These are phyloP conservation scores for Apostichopus parvimensis DNA, from an alignment of 35 echinoderm and acorn worm species.

Conservation along the genomic window DNA sequence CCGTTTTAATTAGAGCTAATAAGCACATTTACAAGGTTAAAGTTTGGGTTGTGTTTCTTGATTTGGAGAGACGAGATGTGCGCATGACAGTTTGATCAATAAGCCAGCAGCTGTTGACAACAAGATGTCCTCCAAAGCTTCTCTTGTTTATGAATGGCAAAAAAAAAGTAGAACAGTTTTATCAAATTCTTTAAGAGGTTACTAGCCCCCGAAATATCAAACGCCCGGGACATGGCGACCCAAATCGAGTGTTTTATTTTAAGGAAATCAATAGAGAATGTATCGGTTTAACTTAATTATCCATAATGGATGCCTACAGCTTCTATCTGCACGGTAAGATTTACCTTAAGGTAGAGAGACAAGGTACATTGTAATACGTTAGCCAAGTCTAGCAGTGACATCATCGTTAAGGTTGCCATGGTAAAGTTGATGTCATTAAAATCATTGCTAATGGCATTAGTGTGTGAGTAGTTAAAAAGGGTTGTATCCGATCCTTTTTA, in stretches of 20 bases:
- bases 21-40: neutral
- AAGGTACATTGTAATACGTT: neutral
- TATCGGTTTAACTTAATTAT: slow-evolving; percentile 6
- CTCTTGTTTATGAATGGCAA: neutral
- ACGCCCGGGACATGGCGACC: neutral
- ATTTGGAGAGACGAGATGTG: neutral
- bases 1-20: neutral
- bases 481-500: neutral
- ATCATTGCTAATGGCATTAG: neutral
- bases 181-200: neutral
- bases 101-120: neutral
- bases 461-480: neutral
- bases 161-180: slow-evolving; percentile 5
- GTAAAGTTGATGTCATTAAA: slow-evolving; percentile 7
- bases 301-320: neutral
- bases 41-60: slow-evolving; percentile 1
- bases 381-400: neutral
- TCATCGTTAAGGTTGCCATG: neutral
- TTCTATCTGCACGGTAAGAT: neutral
- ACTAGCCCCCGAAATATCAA: neutral
- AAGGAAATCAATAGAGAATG: neutral
- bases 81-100: slow-evolving; percentile 2
- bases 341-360: neutral
- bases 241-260: neutral
- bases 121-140: neutral